Evolutionary conservation across 2,797 vertebrate genomes (phyloP).

Genomic region (Echeneis naucrates): DNA sequence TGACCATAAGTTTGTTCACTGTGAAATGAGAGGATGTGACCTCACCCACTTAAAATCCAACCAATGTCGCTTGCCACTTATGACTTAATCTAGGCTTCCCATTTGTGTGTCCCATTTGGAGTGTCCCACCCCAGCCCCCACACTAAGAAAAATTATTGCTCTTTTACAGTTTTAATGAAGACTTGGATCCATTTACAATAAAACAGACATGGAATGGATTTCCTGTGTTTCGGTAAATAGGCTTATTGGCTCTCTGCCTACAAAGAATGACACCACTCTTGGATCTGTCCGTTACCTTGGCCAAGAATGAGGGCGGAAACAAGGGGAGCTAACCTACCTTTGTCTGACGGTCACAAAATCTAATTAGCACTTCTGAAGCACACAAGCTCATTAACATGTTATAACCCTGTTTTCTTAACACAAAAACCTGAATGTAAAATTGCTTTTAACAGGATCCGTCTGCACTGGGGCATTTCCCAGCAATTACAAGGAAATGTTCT

Average conservation of each 20-base stretch:
- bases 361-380: no score
- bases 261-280: background rate
- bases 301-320: background rate
- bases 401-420: no score
- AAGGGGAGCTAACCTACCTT: background rate
- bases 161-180: constrained; percentile 1
- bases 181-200: background rate
- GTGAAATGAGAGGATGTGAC: constrained; percentile 89
- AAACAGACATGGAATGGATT: background rate
- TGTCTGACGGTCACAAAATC: background rate
- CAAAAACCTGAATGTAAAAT: background rate
- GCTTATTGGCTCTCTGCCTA: no score
- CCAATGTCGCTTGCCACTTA: constrained; percentile 83
- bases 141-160: constrained; percentile 3
- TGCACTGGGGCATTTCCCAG: background rate
- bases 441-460: background rate
- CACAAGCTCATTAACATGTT: background rate
- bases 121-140: constrained; percentile 26
- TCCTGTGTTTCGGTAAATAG: no score
- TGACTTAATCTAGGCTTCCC: constrained; percentile 85
- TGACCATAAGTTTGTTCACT: constrained; percentile 76
- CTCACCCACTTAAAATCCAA: constrained; percentile 89
- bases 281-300: background rate
- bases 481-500: background rate
- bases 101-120: constrained; percentile 75